Evolutionary conservation across 2,113 vertebrate genomes (phyloP), one percentile per base, ranked within the genome.

Genomic region (Phaethon lepturus): DNA sequence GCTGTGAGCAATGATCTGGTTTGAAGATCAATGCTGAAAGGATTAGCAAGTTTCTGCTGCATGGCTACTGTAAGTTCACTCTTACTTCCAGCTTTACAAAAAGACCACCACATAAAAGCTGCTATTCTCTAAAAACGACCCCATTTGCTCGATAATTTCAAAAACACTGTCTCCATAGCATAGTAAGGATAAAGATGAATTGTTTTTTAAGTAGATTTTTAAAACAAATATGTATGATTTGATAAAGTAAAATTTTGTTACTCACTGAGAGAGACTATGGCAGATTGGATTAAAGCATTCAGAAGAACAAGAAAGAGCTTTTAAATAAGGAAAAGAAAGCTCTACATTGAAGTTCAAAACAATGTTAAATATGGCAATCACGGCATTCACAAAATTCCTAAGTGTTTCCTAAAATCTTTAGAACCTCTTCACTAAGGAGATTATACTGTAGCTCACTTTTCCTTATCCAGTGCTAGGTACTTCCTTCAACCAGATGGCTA

Each of bases 201-300:
- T 59, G 50, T 2, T 62, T 58, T 71, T 55, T 16, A 76, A 72
- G n/a, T 35, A 33, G 47, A 33, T 38, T 78, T 88, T 79, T 38
- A 38, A 82, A 92, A 73, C 69, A 85, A 85, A 26, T 58, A 79
- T 12, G 4, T 47, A 93, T n/a, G 33, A 90, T 33, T 93, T 50
- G 52, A 93, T 89, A 86, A 82, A 95, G 55, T 66, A 82, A 97
- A 96, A 83, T 75, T 59, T 68, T 94, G 60, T 94, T 98, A 98
- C 98, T 98, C 98, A 98, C 98, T 96, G 97, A 97, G 90, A 98
- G 84, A 90, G 97, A 98, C 98, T 98, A 98, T 52, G 86, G 97
- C 90, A 97, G 93, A 96, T 93, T 84, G 94, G 89, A 81, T 95
- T 96, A 94, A 92, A 93, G 96, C 96, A 93, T 92, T 96, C 73